Base-by-base conservation (phyloP, 2,888 invertebrate species). In the Notodonta dromedarius region DNA sequence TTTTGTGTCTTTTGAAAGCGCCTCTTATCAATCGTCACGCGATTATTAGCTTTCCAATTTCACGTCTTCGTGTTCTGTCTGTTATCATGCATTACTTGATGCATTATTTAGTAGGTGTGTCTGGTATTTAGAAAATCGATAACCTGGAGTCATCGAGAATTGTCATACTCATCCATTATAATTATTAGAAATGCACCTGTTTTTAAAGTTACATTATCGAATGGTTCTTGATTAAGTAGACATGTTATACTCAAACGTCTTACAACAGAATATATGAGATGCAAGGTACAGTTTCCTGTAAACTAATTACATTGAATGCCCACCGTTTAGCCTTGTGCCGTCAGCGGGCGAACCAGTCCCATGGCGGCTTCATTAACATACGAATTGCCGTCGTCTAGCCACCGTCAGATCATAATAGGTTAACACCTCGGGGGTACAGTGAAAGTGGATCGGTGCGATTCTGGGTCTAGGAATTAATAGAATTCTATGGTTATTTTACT, bases 331-430 rank as follows among this genome's bases (percentile, higher is more conserved):
- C 83, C 82, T 82, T 83, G 83, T 74, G 68, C 71, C 76, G 77
- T 76, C 74, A 71, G 70, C 74, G 63, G 64, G 71, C 66, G 69
- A 70, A 73, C 82, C 80, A 76, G 82, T 77, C 76, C 71, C 72
- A 67, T 70, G 74, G 74, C 71, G 68, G 69, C 78, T 78, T 87
- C 80, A 91, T 90, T 90, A 86, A 73, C 90, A 90, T 90, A 88
- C 86, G 87, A 91, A 91, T 87, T 86, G 86, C 82, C 71, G 77
- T 77, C 71, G 85, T 83, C 85, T 86, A 82, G 84, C 78, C 82
- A 72, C 78, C 74, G 68, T 77, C 73, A 71, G 68, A 75, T 79
- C 80, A 85, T 89, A 89, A 89, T 88, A 79, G 85, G 75, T 76
- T 84, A 75, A 83, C 87, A 86, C 88, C 86, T 85, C 62, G 71